Conservation (phyloP, 2,888 invertebrate genomes). For the Latrodectus hesperus region DNA sequence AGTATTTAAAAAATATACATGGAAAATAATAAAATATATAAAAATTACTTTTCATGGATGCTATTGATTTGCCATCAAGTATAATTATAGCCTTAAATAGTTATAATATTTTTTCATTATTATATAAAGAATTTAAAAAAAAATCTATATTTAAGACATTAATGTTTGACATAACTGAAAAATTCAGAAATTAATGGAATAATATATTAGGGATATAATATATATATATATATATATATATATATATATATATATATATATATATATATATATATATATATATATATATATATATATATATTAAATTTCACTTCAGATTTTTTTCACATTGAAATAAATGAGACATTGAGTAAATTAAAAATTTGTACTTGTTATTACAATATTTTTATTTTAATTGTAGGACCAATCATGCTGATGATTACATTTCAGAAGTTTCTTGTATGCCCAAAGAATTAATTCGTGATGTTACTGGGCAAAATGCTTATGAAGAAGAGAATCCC, state of each 20-base stretch:
- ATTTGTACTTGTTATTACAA: neutral
- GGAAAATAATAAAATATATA: no score
- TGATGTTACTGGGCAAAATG: constrained; percentile 76
- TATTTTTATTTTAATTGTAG: constrained; percentile 72
- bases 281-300: no score
- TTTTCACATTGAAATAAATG: neutral
- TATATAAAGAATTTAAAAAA: no score
- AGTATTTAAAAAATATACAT: no score
- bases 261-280: no score
- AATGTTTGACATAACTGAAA: neutral
- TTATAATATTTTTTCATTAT: no score
- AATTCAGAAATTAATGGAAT: neutral
- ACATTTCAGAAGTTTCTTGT: constrained; percentile 75
- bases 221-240: no score
- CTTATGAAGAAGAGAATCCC: constrained; percentile 77
- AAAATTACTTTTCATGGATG: no score
- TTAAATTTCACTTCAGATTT: neutral
- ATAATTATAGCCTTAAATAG: no score
- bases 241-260: no score
- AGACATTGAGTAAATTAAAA: neutral
- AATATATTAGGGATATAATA: neutral
- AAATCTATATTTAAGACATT: no score
- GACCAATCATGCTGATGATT: constrained; percentile 77
- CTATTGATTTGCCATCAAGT: no score
- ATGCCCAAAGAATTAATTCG: constrained; percentile 76